These are phyloP conservation scores for Tenualosa thibaudeaui DNA, from an alignment of 2,797 vertebrate species.

Conservation along the genomic window DNA sequence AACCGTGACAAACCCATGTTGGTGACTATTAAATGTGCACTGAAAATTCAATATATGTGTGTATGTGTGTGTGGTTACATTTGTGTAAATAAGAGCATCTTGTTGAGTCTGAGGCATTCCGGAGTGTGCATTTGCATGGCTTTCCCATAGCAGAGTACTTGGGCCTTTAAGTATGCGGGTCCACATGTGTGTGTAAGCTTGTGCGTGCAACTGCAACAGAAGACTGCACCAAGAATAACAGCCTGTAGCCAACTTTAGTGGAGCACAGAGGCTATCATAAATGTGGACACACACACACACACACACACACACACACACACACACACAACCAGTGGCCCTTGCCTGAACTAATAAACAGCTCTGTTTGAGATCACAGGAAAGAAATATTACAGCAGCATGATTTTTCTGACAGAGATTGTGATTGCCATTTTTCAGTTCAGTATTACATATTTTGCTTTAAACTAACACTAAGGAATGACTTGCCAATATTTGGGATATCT, in stretches of 20 bases:
- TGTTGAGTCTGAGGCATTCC: not conserved
- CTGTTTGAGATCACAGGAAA: not conserved
- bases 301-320: too few species aligned
- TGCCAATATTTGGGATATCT: too few species aligned
- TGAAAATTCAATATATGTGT: not conserved
- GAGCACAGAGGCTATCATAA: not conserved
- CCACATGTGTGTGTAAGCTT: not conserved
- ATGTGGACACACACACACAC: not conserved
- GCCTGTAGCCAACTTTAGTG: not conserved
- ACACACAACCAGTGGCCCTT: not conserved
- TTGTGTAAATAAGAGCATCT: not conserved
- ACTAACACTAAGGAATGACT: too few species aligned
- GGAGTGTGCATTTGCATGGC: not conserved
- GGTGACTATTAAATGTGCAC: slow-evolving; percentile 3
- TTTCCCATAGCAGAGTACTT: not conserved
- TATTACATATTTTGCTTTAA: too few species aligned
- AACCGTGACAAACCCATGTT: slow-evolving; percentile 38
- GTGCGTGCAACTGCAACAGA: not conserved
- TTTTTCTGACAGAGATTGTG: too few species aligned
- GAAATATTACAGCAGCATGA: too few species aligned
- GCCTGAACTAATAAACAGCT: not conserved
- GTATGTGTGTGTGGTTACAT: not conserved
- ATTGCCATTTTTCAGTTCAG: too few species aligned
- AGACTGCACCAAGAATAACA: not conserved
- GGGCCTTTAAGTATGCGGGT: not conserved